Conservation (phyloP, 2,888 invertebrate species). For the Rosalia funebris region DNA sequence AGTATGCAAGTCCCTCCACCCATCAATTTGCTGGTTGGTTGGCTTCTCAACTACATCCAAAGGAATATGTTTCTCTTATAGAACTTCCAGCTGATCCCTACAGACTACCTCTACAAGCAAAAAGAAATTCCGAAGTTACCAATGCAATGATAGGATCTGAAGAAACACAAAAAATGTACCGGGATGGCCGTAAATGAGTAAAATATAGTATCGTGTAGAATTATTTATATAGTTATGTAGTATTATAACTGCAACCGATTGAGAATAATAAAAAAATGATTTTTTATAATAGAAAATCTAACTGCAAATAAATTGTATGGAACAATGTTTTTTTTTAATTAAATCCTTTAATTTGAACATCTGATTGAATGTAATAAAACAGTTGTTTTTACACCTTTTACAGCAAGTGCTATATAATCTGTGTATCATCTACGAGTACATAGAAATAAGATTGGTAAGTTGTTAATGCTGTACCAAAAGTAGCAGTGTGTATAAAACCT, state of each 20-base stretch:
- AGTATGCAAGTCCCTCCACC: constrained; percentile 55
- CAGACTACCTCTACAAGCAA: constrained; percentile 52
- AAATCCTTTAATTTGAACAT: too few relatives aligned
- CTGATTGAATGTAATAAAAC: too few relatives aligned
- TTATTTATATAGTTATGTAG: constrained; percentile 17
- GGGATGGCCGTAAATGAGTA: constrained; percentile 45
- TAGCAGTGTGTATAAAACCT: too few relatives aligned
- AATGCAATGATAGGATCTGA: constrained; percentile 58
- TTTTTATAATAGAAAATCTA: constrained; percentile 6
- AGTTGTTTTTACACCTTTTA: too few relatives aligned
- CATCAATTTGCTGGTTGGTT: constrained; percentile 60
- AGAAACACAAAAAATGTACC: constrained; percentile 58
- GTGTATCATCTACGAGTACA: too few relatives aligned
- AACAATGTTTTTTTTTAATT: neutral
- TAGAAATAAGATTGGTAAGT: too few relatives aligned
- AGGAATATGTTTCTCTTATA: constrained; percentile 49
- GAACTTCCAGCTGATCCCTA: constrained; percentile 54
- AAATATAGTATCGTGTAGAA: constrained; percentile 1
- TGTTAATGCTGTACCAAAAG: too few relatives aligned
- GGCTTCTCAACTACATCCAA: constrained; percentile 54
- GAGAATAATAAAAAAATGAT: constrained; percentile 25
- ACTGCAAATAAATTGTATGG: constrained; percentile 13
- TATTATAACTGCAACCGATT: constrained; percentile 25
- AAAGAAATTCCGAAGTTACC: constrained; percentile 58
- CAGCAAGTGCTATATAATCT: too few relatives aligned